These are phyloP conservation scores for Entosphenus tridentatus DNA, from an alignment of 2,113 vertebrate species.

Conservation along the genomic window DNA sequence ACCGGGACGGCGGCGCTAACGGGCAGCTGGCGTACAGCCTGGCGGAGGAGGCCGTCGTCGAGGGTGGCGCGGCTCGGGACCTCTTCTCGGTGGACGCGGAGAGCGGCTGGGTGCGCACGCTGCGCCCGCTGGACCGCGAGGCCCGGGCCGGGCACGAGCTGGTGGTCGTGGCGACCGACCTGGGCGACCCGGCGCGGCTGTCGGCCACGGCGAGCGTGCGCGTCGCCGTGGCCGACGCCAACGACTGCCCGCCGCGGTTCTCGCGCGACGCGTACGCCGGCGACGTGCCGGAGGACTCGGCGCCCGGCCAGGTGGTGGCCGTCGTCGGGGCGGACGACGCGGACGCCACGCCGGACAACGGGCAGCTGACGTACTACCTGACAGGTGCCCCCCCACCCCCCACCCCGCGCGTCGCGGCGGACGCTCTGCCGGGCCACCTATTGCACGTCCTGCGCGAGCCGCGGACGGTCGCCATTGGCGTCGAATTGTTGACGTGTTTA, in stretches of 20 bases:
- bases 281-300: conserved; percentile 84
- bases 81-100: conserved; percentile 56
- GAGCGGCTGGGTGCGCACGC: conserved; percentile 77
- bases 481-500: too few relatives aligned
- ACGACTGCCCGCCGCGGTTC: conserved; percentile 75
- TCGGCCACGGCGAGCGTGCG: conserved; percentile 40
- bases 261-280: conserved; percentile 91
- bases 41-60: conserved; percentile 31
- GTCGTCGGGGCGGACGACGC: conserved; percentile 72
- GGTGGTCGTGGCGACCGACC: conserved; percentile 45
- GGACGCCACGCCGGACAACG: conserved; percentile 58
- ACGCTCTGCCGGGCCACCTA: too few relatives aligned
- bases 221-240: conserved; percentile 63
- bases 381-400: conserved; percentile 41
- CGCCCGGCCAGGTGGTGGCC: conserved; percentile 53
- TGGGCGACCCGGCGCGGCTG: conserved; percentile 49
- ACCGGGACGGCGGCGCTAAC: conserved; percentile 61
- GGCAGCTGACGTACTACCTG: conserved; percentile 64
- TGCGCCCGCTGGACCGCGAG: conserved; percentile 70
- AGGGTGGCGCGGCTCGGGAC: conserved; percentile 22
- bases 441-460: too few relatives aligned
- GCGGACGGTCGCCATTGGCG: too few relatives aligned
- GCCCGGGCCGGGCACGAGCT: conserved; percentile 31
- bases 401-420: too few relatives aligned
- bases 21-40: conserved; percentile 60